These are phyloP conservation scores for Chironomus tepperi DNA, from an alignment of 1,140 invertebrate species.

Conservation along the genomic window DNA sequence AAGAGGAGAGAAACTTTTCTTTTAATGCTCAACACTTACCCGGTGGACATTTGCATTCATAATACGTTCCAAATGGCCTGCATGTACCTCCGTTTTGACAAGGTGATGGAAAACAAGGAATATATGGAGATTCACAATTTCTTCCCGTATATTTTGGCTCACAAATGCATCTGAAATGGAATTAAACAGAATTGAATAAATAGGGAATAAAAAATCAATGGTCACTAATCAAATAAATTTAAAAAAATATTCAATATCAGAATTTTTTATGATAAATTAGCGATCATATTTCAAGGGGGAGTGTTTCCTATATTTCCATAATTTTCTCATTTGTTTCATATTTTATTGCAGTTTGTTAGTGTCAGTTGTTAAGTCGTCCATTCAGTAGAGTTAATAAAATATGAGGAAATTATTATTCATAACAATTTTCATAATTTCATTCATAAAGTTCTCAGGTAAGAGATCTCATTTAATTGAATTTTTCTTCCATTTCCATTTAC, in stretches of 20 bases:
- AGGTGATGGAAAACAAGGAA: constrained; percentile 82
- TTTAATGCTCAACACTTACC: constrained; percentile 52
- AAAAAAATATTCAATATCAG: too few relatives aligned
- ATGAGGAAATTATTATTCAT: too few relatives aligned
- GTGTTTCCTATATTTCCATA: background rate
- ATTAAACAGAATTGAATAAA: constrained; percentile 25
- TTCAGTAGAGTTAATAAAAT: too few relatives aligned
- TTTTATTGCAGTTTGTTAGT: too few relatives aligned
- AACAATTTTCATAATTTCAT: background rate
- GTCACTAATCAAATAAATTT: too few relatives aligned
- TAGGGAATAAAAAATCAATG: background rate
- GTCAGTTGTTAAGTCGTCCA: too few relatives aligned
- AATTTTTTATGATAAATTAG: too few relatives aligned
- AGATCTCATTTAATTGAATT: constrained; percentile 13
- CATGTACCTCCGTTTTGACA: constrained; percentile 84
- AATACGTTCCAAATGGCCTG: constrained; percentile 61
- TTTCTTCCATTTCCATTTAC: background rate
- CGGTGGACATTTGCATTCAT: constrained; percentile 75
- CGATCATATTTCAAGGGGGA: background rate
- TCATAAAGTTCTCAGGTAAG: background rate
- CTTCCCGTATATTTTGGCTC: constrained; percentile 79
- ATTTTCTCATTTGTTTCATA: too few relatives aligned
- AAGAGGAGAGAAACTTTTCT: too few relatives aligned
- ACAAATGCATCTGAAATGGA: constrained; percentile 71
- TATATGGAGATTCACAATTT: constrained; percentile 82